Base-by-base conservation (phyloP, 92 coral and sea anemone species). In the Scolanthus callimorphus region DNA sequence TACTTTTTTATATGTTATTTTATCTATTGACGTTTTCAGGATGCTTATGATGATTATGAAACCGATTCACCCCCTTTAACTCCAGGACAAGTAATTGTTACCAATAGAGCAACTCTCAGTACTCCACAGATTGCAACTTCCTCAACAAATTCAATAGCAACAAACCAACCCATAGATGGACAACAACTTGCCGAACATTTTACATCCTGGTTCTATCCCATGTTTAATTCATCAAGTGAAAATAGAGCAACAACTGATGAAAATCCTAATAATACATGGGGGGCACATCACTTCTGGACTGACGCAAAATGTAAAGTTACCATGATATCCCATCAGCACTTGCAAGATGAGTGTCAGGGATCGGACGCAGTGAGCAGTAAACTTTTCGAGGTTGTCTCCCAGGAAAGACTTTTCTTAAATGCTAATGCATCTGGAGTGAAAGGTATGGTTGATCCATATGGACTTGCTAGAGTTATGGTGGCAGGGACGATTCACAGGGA, bases 401-500 rank as follows among this genome's bases (percentile, higher is more conserved):
- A 60, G 20, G 99, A 94, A 62, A 79, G 78, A 68, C 71, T 94
- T 0, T 59, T 55, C 45, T 85, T 94, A 43, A 94, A 88, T 70
- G 89, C 85, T 3, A 88, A 85, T 54, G 39, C 72, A 0, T 63
- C 70, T 41, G 86, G 99, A 25, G 74, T 77, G 0, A 75, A 59
- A 24, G 99, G 95, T 3, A 78, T 78, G 30, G 31, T 81, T 31
- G 76, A 94, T 63, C 69, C 77, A 2, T 90, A 88, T 78, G 99
- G 99, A 43, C 79, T 94, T 51, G 90, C 74, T 3, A 49, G 83
- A 39, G 78, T 94, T 9, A 50, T 80, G 15, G 82, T 69, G 49
- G 85, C 96, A 37, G 99, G 99, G 13, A 94, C 99, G n/a, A 90
- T 94, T 4, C 99, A 88, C 45, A 81, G 96, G 38, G 71, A 55